Evolutionary conservation across 2,888 invertebrate species (phyloP).

Genomic region (Cylindroiulus punctatus): DNA sequence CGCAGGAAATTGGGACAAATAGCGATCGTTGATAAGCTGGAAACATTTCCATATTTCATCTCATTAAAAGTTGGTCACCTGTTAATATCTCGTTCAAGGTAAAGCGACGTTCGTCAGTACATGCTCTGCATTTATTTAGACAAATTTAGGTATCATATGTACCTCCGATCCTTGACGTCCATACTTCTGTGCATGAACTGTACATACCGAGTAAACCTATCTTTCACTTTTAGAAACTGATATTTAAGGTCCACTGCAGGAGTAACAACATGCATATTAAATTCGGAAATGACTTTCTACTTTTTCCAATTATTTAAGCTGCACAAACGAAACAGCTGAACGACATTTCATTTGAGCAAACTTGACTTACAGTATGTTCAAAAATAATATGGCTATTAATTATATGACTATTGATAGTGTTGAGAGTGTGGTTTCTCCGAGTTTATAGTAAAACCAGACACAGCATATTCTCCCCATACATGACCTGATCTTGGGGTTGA

Average conservation of each 20-base stretch:
- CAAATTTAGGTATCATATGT: not conserved
- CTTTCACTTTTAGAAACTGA: not conserved
- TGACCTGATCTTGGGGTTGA: too few species aligned
- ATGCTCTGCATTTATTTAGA: not conserved
- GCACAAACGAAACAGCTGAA: too few species aligned
- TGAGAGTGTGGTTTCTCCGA: too few species aligned
- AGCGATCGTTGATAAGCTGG: not conserved
- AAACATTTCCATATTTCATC: slow-evolving; percentile 7
- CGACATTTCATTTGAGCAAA: too few species aligned
- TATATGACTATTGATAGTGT: too few species aligned
- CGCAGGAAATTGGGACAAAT: not conserved
- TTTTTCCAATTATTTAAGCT: too few species aligned
- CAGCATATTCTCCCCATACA: too few species aligned
- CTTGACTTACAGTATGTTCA: too few species aligned
- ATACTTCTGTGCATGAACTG: not conserved
- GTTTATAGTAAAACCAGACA: too few species aligned
- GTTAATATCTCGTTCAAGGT: not conserved
- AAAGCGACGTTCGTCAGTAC: not conserved
- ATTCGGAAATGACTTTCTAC: not conserved
- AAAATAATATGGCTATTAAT: too few species aligned
- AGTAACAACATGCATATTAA: slow-evolving; percentile 1
- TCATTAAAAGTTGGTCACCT: not conserved
- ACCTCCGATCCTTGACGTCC: not conserved
- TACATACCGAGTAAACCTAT: not conserved
- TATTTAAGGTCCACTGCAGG: not conserved